Evolutionary conservation across 2,113 vertebrate species (phyloP).

Genomic region (Oreocharis arfaki): DNA sequence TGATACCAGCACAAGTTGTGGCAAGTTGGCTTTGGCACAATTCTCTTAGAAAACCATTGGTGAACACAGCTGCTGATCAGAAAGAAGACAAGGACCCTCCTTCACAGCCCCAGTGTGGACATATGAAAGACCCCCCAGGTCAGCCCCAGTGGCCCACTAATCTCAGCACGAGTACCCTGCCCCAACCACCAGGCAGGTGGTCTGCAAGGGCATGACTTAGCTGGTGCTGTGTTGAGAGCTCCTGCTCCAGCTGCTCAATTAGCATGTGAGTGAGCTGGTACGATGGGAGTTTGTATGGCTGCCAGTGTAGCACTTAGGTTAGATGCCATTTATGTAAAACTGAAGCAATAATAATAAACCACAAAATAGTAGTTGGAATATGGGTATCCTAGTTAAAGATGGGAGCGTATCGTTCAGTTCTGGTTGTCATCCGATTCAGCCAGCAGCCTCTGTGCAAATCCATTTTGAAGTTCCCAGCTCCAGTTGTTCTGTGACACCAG

Average conservation of each 20-base stretch:
- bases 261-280: not conserved
- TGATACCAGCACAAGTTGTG: not conserved
- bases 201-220: not conserved
- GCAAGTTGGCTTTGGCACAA: not conserved
- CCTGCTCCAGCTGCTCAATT: not conserved
- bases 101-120: not conserved
- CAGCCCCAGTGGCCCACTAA: not conserved
- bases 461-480: not conserved
- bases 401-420: rapidly evolving
- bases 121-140: not conserved
- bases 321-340: not conserved
- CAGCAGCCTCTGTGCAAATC: not conserved
- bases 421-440: not conserved
- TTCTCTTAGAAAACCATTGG: not conserved
- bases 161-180: not conserved
- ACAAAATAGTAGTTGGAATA: not conserved
- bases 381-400: not conserved
- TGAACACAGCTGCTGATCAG: not conserved
- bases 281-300: rapidly evolving
- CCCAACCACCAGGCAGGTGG: rapidly evolving
- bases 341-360: not conserved
- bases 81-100: not conserved
- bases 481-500: not conserved
- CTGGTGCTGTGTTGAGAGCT: not conserved
- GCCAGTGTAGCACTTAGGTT: not conserved